Percentiles rank a stretch among this genome's conserved stretches.
These are phyloP conservation scores for Apis florea DNA, from an alignment of 1,140 invertebrate species.

Conservation along the genomic window DNA sequence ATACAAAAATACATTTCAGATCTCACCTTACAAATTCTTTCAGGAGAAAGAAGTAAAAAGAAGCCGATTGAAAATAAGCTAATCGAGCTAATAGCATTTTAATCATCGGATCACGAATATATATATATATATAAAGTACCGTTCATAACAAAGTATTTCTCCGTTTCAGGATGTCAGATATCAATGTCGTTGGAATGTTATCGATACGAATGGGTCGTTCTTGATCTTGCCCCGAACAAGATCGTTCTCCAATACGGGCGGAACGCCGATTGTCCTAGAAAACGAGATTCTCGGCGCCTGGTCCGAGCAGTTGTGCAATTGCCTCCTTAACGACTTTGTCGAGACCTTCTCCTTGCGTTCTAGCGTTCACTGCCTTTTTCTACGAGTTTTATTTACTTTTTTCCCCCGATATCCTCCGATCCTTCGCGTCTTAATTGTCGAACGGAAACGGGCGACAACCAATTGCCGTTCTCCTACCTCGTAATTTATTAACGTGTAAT, in stretches of 20 bases:
- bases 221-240: conserved; percentile 59
- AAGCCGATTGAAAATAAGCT: no score
- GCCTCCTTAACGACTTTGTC: conserved; percentile 46
- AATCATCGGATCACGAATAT: background rate
- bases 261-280: conserved; percentile 66
- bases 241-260: conserved; percentile 28
- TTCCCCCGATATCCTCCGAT: conserved; percentile 10
- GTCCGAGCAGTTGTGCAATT: conserved; percentile 51
- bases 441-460: conserved; percentile 26
- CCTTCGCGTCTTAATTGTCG: conserved; percentile 10
- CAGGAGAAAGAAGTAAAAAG: no score
- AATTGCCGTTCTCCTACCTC: background rate
- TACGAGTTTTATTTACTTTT: conserved; percentile 21
- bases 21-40: background rate
- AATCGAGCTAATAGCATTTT: background rate
- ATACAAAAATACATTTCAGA: background rate
- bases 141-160: background rate
- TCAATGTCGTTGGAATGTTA: conserved; percentile 55
- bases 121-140: background rate
- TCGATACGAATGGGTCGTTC: conserved; percentile 45
- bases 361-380: conserved; percentile 19
- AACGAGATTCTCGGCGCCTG: conserved; percentile 62
- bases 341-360: conserved; percentile 27
- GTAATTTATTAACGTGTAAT: conserved; percentile 1
- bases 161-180: conserved; percentile 27